Evolutionary conservation across 2,797 vertebrate species (phyloP).

Genomic region (Macropodus opercularis): DNA sequence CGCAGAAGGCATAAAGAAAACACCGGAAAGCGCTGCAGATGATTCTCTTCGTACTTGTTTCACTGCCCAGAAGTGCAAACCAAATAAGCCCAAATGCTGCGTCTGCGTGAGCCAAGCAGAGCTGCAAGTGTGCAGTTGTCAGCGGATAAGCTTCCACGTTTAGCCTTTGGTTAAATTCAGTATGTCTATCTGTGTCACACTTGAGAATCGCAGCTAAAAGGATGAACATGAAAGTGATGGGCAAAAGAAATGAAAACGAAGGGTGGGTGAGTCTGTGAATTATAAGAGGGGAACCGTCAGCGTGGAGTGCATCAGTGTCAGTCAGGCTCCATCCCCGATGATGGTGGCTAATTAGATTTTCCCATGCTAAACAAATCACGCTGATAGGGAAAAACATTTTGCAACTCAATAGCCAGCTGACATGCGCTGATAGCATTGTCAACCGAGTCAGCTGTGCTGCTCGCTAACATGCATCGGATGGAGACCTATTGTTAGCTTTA

Average conservation of each 20-base stretch:
- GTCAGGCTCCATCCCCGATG: constrained; percentile 60
- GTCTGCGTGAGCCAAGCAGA: constrained; percentile 24
- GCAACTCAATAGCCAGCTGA: constrained; percentile 73
- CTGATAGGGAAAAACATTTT: constrained; percentile 65
- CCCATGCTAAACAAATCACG: constrained; percentile 67
- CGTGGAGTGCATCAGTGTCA: constrained; percentile 64
- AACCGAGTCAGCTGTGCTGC: constrained; percentile 49
- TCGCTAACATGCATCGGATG: constrained; percentile 39
- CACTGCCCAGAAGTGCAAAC: constrained; percentile 10
- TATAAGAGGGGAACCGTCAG: constrained; percentile 46
- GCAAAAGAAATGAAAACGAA: constrained; percentile 56
- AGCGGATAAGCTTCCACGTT: constrained; percentile 34
- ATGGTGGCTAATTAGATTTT: constrained; percentile 74
- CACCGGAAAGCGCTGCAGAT: constrained; percentile 8
- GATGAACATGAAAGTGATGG: constrained; percentile 53
- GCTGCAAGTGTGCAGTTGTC: constrained; percentile 33
- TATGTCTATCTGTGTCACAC: constrained; percentile 43
- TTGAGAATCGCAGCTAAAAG: constrained; percentile 47
- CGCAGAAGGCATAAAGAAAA: constrained; percentile 8
- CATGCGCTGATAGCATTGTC: constrained; percentile 66
- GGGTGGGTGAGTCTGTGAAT: constrained; percentile 53
- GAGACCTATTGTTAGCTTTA: constrained; percentile 38
- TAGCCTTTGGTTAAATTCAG: constrained; percentile 53
- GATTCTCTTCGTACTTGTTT: constrained; percentile 23
- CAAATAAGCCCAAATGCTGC: constrained; percentile 34